A percentile compares a stretch with the other conserved stretches of the same genome.
Evolutionary conservation across 2,888 invertebrate genomes (phyloP).

Genomic region (Pogonocherus hispidulus): DNA sequence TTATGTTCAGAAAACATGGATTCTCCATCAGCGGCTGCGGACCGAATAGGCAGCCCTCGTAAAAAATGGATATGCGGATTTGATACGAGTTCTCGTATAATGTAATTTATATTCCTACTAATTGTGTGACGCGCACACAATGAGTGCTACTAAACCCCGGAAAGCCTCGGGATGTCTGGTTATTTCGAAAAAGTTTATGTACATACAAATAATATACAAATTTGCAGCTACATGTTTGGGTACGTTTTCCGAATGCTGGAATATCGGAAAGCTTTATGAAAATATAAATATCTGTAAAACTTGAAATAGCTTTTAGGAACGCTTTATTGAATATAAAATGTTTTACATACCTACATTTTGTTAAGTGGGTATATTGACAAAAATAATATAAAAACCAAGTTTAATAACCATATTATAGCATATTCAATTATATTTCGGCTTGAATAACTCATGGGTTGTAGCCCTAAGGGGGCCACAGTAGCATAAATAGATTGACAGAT

Average conservation of each 20-base stretch:
- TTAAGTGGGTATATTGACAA: no score
- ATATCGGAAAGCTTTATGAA: no score
- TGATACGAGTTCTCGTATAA: slow-evolving; percentile 52
- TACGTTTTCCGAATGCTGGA: not conserved
- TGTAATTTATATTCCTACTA: slow-evolving; percentile 51
- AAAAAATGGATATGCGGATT: slow-evolving; percentile 53
- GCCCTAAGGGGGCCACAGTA: no score
- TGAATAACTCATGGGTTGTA: no score
- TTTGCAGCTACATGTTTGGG: not conserved
- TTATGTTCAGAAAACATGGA: slow-evolving; percentile 60
- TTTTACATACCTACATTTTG: no score
- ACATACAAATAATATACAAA: not conserved
- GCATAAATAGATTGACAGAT: no score
- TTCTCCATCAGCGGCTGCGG: slow-evolving; percentile 58
- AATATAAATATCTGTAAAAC: no score
- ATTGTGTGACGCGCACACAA: slow-evolving; percentile 33
- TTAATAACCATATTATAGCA: no score
- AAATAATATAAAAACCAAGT: no score
- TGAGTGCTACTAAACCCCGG: slow-evolving; percentile 1
- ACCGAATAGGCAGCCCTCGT: slow-evolving; percentile 36
- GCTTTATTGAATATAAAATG: no score
- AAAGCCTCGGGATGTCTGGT: slow-evolving; percentile 11
- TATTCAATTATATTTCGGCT: no score
- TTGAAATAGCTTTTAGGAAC: no score
- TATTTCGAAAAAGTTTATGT: slow-evolving; percentile 5